Base-by-base conservation (phyloP, 2,797 vertebrate genomes). In the Xenops minutus region DNA sequence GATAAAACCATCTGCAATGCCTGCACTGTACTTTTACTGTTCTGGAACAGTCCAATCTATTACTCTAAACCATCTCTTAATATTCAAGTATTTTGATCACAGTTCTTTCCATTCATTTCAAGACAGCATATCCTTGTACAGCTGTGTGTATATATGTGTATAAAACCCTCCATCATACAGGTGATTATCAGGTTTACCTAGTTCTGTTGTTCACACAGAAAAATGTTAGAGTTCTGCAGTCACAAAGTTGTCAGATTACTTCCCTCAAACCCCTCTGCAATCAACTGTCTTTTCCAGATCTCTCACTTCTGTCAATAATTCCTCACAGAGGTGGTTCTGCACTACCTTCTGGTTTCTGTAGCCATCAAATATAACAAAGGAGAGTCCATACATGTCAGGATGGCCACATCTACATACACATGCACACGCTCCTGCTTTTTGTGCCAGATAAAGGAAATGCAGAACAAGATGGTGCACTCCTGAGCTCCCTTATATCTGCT, bases 11-110 rank as follows among this genome's bases (percentile, higher is more conserved):
- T 34, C 76, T 87, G 81, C 48, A 89, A 71, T 34, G 66, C 20
- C 72, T 75, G 85, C 66, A 52, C 21, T 44, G 34, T 83, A 51
- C 46, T 67, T 63, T 29, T 34, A 10, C 48, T 83, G 72, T 48
- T 88, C 69, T 55, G 55, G 18, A 81, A 82, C 74, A 85, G 62
- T 49, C 46, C 71, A 9, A 34, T 51, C 54, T 44, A 29, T 73
- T 52, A 58, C 30, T 74, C 68, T 56, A 52, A 48, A 41, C 29
- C 1, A 1, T 73, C 34, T 64, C 54, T 39, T 6, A 83, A 37
- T 44, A 88, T 72, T 96, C 75, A 96, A 91, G 82, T 90, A 91
- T 73, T 89, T 54, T 87, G 55, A 74, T 49, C 37, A 7, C n/a
- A 83, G 59, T 72, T 68, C 72, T 64, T 74, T 34, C 49, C 49